Percentiles rank a stretch among this genome's conserved stretches.
Evolutionary conservation across 2,797 vertebrate genomes (phyloP).

Genomic region (Trichosurus vulpecula): DNA sequence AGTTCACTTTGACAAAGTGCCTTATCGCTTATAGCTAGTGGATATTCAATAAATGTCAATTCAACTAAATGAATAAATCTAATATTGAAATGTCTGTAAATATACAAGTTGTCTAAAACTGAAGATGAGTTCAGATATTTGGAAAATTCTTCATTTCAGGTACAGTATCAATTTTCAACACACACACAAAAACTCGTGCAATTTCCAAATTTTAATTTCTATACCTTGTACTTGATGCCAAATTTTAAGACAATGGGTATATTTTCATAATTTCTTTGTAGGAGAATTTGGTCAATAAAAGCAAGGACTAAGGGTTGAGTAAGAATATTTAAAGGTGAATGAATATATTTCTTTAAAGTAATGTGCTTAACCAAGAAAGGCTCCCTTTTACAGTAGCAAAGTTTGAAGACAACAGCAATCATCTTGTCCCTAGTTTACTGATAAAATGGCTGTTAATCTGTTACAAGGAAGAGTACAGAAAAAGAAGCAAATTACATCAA

Average conservation of each 20-base stretch:
- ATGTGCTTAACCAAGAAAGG: not conserved
- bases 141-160: not conserved
- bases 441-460: not conserved
- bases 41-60: not conserved
- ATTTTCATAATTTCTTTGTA: not conserved
- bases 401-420: constrained; percentile 22
- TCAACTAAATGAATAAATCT: not conserved
- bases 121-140: not conserved
- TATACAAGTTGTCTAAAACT: not conserved
- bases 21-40: not conserved
- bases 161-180: not conserved
- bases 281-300: not conserved
- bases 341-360: not conserved
- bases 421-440: not conserved
- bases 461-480: not conserved
- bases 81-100: not conserved
- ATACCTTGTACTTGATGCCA: not conserved
- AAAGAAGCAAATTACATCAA: not conserved
- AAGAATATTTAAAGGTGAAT: not conserved
- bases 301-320: not conserved
- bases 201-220: not conserved
- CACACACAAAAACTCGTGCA: not conserved
- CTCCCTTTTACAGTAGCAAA: not conserved
- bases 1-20: not conserved
- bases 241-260: not conserved